Base-by-base conservation (phyloP, 2,113 vertebrate genomes). In the Jacana jacana region DNA sequence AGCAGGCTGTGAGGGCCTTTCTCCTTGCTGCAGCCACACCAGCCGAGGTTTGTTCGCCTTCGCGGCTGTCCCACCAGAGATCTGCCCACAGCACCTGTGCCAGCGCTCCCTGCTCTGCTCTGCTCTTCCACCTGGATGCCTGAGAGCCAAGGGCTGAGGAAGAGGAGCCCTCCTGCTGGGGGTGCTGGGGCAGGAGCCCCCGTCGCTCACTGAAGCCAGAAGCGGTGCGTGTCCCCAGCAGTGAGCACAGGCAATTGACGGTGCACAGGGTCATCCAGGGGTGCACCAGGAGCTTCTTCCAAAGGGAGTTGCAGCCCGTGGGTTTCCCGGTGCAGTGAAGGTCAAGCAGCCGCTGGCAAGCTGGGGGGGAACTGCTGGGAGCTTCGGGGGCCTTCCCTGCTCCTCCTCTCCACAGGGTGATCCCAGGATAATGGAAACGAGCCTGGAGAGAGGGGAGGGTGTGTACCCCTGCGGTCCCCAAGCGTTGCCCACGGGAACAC, bases 371-470 rank as follows among this genome's bases (percentile, higher is more conserved):
- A 51, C 10, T 49, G 25, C 54, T 68, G 37, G n/a, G n/a, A n/a
- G n/a, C n/a, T 13, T 16, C 1, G 2, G 52, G 37, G 30, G 5
- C 42, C 46, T 77, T 60, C 72, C 72, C 51, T 54, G 63, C 1
- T 0, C 46, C 69, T 57, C 22, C 5, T 40, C 33, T 22, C 55
- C 17, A 1, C 1, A 0, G 46, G 65, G 24, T 18, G 19, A 37
- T 49, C 27, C 39, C 39, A 30, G 35, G 49, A 7, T 25, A 37
- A 71, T 0, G 2, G 1, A 55, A 39, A n/a, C 0, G 7, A 65
- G 39, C 24, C 30, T 3, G 40, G 27, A 11, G 6, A 8, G 58
- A 80, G 20, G 12, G 24, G 31, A 61, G 75, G 42, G 12, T 30
- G 54, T 14, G 19, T 11, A 3, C 18, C 63, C 46, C 48, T 17